phyloP scores from a whole-genome alignment of 2,113 vertebrate species.

The Dendropsophus ebraccatus region DNA sequence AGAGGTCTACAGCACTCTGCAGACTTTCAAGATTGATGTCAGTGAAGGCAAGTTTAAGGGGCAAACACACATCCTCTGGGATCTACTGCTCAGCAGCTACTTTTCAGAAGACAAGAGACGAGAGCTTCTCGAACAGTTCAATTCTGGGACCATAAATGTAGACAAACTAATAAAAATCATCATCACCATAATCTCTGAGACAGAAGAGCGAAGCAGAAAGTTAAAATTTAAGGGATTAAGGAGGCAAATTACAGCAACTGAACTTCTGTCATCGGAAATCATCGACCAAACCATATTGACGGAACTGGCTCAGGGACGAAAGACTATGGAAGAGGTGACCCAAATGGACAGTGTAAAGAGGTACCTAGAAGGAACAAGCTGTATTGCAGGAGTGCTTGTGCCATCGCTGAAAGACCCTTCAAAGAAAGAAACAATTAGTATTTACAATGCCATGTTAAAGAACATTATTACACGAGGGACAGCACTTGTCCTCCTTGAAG shows the following conservation, averaged over 20 bases:
- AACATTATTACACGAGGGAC: conserved; percentile 66
- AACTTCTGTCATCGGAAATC: conserved; percentile 70
- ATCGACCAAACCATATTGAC: conserved; percentile 71
- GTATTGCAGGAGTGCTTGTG: conserved; percentile 83
- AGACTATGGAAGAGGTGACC: conserved; percentile 64
- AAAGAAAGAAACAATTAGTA: conserved; percentile 73
- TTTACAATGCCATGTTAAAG: conserved; percentile 75
- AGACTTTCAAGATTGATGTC: not conserved
- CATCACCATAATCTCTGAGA: conserved; percentile 64
- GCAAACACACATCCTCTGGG: conserved; percentile 38
- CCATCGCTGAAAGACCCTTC: conserved; percentile 77
- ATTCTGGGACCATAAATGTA: conserved; percentile 67
- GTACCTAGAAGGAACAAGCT: conserved; percentile 75
- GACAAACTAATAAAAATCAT: conserved; percentile 66
- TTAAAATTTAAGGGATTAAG: conserved; percentile 83
- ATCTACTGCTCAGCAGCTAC: conserved; percentile 54
- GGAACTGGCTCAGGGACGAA: conserved; percentile 64
- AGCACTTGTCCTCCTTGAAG: conserved; percentile 68
- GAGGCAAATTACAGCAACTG: conserved; percentile 70
- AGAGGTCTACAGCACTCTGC: conserved; percentile 35
- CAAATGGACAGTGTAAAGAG: conserved; percentile 70
- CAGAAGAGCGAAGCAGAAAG: conserved; percentile 68
- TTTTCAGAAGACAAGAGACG: conserved; percentile 63
- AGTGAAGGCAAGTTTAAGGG: conserved; percentile 60
- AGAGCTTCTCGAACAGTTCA: conserved; percentile 70